phyloP scores from a whole-genome alignment of 2,888 invertebrate genomes.

The Ophion costatus region DNA sequence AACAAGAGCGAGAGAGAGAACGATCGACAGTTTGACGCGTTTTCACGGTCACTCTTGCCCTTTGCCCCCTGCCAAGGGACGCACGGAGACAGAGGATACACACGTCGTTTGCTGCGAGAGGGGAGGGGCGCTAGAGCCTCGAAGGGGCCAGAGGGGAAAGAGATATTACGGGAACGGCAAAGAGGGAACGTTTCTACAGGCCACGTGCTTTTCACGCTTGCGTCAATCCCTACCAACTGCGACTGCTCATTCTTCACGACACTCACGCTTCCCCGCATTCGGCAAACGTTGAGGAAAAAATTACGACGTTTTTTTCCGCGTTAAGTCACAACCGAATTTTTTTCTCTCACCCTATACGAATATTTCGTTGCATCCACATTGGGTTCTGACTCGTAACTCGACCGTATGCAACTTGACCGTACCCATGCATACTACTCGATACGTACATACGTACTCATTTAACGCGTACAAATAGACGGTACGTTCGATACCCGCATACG shows the following conservation, averaged over 20 bases:
- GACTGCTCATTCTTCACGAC: conserved; percentile 14
- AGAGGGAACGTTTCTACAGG: conserved; percentile 12
- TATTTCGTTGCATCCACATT: too few relatives aligned
- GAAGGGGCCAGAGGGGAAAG: too few relatives aligned
- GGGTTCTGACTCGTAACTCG: conserved; percentile 1
- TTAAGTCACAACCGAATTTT: too few relatives aligned
- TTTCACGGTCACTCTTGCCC: conserved; percentile 61
- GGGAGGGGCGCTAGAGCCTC: too few relatives aligned
- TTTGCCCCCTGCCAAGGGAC: conserved; percentile 62
- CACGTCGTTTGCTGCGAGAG: too few relatives aligned
- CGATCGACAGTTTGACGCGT: not conserved
- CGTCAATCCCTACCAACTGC: not conserved
- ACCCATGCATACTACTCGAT: not conserved
- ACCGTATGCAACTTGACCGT: not conserved
- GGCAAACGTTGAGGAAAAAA: too few relatives aligned
- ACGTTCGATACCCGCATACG: conserved; percentile 49
- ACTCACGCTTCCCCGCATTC: not conserved
- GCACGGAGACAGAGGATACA: not conserved
- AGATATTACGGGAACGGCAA: not conserved
- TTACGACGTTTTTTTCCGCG: too few relatives aligned
- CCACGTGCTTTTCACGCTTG: conserved; percentile 67
- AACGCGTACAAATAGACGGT: conserved; percentile 9
- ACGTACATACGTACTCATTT: not conserved
- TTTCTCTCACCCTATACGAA: too few relatives aligned
- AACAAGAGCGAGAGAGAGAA: too few relatives aligned